These are phyloP conservation scores for Yoshiicerus persimilis DNA, from an alignment of 1,140 invertebrate species.

Conservation along the genomic window DNA sequence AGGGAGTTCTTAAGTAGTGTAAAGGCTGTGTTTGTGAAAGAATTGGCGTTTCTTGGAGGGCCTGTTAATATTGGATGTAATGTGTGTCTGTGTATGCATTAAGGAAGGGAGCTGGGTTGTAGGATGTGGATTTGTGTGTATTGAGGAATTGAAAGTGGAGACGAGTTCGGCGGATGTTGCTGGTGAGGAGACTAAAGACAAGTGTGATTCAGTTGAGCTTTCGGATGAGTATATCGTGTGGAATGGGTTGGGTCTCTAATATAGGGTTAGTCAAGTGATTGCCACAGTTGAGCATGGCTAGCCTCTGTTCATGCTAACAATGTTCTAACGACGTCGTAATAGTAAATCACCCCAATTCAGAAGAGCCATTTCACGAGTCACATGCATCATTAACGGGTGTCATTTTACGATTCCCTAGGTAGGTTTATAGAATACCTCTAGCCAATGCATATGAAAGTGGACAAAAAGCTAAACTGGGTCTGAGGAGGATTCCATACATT, in stretches of 20 bases:
- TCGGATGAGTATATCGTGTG: not conserved
- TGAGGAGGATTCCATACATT: not conserved
- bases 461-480: not conserved
- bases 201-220: not conserved
- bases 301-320: conserved; percentile 5
- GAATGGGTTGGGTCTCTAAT: not conserved
- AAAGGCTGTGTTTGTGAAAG: not conserved
- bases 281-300: conserved; percentile 1
- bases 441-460: not conserved
- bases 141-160: not conserved
- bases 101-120: not conserved
- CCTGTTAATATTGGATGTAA: not conserved
- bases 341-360: conserved; percentile 16
- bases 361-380: conserved; percentile 16
- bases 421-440: not conserved
- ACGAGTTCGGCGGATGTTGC: not conserved
- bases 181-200: not conserved
- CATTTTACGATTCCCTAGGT: conserved; percentile 19
- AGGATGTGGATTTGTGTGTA: not conserved
- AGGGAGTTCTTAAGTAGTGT: not conserved
- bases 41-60: not conserved
- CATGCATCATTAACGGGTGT: conserved; percentile 19
- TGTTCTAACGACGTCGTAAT: conserved; percentile 19
- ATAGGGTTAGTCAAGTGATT: not conserved
- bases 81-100: not conserved